Base-by-base conservation (phyloP, 2,113 vertebrate species). In the Melospiza melodia region DNA sequence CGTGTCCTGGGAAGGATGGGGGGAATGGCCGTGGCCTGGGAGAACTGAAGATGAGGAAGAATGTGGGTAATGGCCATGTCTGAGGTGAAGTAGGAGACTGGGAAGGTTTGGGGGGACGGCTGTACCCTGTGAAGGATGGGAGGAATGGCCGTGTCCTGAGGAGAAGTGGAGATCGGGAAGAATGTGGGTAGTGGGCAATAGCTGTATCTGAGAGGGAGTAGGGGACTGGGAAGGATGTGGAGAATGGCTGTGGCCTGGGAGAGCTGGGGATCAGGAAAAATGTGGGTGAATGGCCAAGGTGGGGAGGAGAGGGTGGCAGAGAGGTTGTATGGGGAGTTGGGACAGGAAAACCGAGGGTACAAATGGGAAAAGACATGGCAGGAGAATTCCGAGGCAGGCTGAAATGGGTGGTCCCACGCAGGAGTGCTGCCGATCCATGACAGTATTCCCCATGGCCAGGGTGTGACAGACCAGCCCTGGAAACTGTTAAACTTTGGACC, bases 321-420 rank as follows among this genome's bases (percentile, higher is more conserved):
- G 33, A 24, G 18, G 31, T 22, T 46, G 27, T 3, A 4, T 51
- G 12, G 37, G 22, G 15, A 55, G 4, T 3, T 19, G 43, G 63
- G 37, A 18, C 4, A 1, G 39, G 43, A 52, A 43, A n/a, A 41
- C 12, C 4, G 0, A 24, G 48, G 31, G 46, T 57, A 14, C 11
- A 25, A 28, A 33, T 3, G 25, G 51, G n/a, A 30, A 15, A 7
- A 23, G 46, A 17, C 22, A 0, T 0, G 7, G 1, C 10, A 15
- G 63, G n/a, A 11, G 55, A 5, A 25, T 9, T 22, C 1, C 1
- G 16, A 88, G 39, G 19, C 20, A 6, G 31, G 30, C 44, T 28
- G 58, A 11, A 9, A 5, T 1, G 59, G 2, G 49, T 11, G 23
- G 86, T 23, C 7, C 0, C 14, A 1, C 0, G 2, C 4, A 0